phyloP scores from a whole-genome alignment of 2,113 vertebrate genomes.

The Neolamprologus devosi region DNA sequence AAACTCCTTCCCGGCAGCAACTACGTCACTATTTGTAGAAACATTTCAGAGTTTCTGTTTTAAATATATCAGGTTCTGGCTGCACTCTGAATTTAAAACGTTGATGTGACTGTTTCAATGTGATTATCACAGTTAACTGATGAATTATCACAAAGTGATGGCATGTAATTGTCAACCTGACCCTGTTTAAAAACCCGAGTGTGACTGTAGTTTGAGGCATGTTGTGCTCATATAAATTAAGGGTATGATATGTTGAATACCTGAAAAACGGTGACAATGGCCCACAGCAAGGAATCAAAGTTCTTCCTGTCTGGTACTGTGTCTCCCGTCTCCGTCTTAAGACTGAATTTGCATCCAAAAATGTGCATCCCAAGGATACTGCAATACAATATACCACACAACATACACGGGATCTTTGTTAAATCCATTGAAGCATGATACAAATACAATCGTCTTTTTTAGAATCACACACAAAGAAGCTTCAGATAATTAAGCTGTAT shows the following conservation, averaged over 20 bases:
- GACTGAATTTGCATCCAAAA: constrained; percentile 97
- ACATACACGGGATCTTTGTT: not conserved
- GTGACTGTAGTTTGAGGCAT: not conserved
- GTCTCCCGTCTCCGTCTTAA: constrained; percentile 88
- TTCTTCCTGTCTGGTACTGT: constrained; percentile 95
- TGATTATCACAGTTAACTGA: not conserved
- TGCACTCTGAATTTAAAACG: not conserved
- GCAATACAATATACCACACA: not conserved
- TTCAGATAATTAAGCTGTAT: fast-evolving
- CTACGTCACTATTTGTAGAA: not conserved
- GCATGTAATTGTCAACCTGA: not conserved
- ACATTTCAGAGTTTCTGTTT: not conserved
- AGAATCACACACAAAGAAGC: not conserved
- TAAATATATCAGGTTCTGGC: not conserved
- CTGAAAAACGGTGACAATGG: constrained; percentile 97
- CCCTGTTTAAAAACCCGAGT: not conserved
- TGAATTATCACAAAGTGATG: not conserved
- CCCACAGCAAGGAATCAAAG: constrained; percentile 96
- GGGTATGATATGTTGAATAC: constrained; percentile 47
- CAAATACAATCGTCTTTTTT: not conserved
- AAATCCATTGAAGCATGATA: not conserved
- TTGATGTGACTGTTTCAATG: not conserved
- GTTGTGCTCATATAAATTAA: not conserved
- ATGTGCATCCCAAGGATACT: constrained; percentile 99
- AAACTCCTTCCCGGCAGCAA: fast-evolving